Evolutionary conservation across 1,140 invertebrate genomes (phyloP).

Genomic region (Copidosoma floridanum): DNA sequence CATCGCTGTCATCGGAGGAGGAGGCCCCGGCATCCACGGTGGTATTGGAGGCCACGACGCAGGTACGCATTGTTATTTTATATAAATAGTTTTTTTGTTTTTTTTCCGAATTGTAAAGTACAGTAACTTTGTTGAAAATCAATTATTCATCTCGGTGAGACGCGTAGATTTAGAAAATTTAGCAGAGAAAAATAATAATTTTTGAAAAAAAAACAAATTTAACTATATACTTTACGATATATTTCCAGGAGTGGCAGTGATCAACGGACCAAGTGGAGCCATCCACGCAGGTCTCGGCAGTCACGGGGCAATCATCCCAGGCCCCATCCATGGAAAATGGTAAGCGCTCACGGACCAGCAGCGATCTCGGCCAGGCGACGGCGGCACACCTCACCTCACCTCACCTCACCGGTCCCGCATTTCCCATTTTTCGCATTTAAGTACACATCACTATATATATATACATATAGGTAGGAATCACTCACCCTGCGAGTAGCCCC

Average conservation of each 20-base stretch:
- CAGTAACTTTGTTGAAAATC: too few relatives aligned
- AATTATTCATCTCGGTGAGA: too few relatives aligned
- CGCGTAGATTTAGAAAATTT: too few relatives aligned
- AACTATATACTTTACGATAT: too few relatives aligned
- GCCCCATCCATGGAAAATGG: constrained; percentile 48
- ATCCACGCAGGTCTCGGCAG: constrained; percentile 56
- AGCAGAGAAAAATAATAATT: too few relatives aligned
- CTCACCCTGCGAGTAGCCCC: too few relatives aligned
- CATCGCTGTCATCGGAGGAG: constrained; percentile 54
- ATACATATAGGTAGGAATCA: too few relatives aligned
- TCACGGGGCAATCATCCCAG: constrained; percentile 57
- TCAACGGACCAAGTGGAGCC: constrained; percentile 57
- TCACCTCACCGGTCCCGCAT: constrained; percentile 48
- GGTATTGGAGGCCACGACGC: constrained; percentile 55
- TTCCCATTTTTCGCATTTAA: constrained; percentile 5
- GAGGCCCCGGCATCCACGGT: constrained; percentile 48
- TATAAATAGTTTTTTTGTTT: too few relatives aligned
- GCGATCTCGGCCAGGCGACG: constrained; percentile 58
- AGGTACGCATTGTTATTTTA: too few relatives aligned
- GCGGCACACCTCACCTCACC: constrained; percentile 55
- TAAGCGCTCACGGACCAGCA: constrained; percentile 47
- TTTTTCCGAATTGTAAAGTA: too few relatives aligned
- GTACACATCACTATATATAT: background rate
- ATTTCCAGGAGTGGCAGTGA: constrained; percentile 57
- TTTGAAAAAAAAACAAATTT: too few relatives aligned